Base-by-base conservation (phyloP, 2,888 invertebrate genomes). In the Metopia argyrocephala region DNA sequence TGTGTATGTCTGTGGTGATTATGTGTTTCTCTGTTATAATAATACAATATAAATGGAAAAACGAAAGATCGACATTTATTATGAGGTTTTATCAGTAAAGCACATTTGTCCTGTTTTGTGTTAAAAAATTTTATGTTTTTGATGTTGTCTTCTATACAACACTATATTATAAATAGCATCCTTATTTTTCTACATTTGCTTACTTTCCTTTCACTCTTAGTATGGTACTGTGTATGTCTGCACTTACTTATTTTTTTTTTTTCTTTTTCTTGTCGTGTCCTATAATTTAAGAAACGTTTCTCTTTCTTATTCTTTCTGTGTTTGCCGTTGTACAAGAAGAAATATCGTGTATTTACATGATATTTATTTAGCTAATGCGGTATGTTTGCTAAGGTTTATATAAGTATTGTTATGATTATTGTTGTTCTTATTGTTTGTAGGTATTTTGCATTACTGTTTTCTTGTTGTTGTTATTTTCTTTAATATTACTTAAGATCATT, bases 11-110 rank as follows among this genome's bases (percentile, higher is more conserved):
- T 45, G 6, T 31, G 54, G 12, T 6, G n/a, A 4, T 59, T 12
- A 50, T 66, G 23, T 31, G 21, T 71, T 50, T 73, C 70, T 65
- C 2, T 75, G 56, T 69, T 38, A 12, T 15, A 73, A 82, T 86
- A 86, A 87, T 86, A 88, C 88, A 89, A 89, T 87, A 89, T 89
- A 89, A 89, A 90, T 89, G 89, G 88, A 87, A 87, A 89, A 90
- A 89, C 88, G 89, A 89, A 90, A 90, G 89, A 89, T 89, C 86
- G 89, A 88, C 89, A 90, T 89, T 89, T 90, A 89, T 90, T 89
- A 89, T 89, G 86, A 86, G 86, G 85, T 89, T 88, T 89, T 89
- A 90, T 89, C 90, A 89, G 89, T 83, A 87, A 84, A 86, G 88
- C 86, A 89, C 89, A 90, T 89, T 90, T 89, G 86, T 87, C 84